Conservation (phyloP, 2,113 vertebrate species). For the Corythornis madagascariensis region DNA sequence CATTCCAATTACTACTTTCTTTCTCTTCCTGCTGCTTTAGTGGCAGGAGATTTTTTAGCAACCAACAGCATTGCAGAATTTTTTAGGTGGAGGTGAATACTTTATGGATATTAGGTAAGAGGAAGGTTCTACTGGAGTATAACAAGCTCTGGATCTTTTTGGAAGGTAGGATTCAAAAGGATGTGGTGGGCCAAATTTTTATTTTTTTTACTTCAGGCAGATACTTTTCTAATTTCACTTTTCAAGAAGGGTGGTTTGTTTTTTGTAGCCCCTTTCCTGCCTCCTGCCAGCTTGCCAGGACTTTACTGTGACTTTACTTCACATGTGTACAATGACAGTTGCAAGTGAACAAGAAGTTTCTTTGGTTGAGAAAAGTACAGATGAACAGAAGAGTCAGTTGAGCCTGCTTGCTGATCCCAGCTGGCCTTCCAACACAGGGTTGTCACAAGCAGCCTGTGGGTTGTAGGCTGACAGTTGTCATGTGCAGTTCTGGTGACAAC, state of each 20-base stretch:
- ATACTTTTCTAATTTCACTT: background rate
- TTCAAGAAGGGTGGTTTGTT: background rate
- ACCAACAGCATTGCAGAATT: background rate
- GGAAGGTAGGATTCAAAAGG: background rate
- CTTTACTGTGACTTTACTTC: background rate
- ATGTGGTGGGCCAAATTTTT: background rate
- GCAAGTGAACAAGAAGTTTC: background rate
- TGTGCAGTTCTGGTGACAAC: background rate
- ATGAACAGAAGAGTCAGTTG: background rate
- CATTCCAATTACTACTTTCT: background rate
- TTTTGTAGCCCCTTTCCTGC: background rate
- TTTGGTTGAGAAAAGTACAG: background rate
- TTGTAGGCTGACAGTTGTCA: background rate
- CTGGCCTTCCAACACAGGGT: background rate
- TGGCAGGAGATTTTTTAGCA: background rate
- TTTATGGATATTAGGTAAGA: background rate
- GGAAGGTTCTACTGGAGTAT: background rate
- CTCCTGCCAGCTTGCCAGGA: background rate
- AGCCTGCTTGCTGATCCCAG: background rate
- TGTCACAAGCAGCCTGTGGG: background rate
- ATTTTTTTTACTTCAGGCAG: background rate
- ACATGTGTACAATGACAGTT: background rate
- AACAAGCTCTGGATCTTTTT: background rate
- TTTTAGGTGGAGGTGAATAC: background rate
- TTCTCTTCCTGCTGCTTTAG: background rate